These are phyloP conservation scores for Entelurus aequoreus DNA, from an alignment of 2,113 vertebrate species.

Conservation along the genomic window DNA sequence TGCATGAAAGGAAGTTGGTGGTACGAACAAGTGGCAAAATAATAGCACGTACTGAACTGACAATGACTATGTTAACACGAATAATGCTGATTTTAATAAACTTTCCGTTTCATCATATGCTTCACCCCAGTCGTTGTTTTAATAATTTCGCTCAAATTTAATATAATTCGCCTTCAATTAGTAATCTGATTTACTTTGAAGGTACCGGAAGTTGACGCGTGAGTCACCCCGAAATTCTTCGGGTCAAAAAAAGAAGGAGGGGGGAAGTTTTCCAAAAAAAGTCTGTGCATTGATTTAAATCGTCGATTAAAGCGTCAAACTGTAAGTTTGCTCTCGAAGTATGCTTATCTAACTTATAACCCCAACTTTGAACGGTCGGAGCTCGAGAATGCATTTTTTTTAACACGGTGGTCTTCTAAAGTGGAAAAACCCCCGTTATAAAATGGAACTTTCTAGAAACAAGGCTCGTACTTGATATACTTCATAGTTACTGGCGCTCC, in stretches of 20 bases:
- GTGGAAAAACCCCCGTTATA: not conserved
- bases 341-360: not conserved
- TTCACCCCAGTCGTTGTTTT: not conserved
- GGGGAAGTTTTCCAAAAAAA: conserved; percentile 1
- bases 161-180: no score
- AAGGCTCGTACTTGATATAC: not conserved
- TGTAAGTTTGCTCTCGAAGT: not conserved
- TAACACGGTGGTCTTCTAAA: no score
- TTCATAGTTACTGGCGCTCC: not conserved
- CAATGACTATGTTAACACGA: not conserved
- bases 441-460: not conserved
- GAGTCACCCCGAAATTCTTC: conserved; percentile 6
- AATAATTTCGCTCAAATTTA: no score
- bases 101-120: not conserved
- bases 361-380: not conserved
- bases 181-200: conserved; percentile 37
- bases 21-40: not conserved
- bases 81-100: not conserved
- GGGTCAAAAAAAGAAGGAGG: not conserved
- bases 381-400: not conserved
- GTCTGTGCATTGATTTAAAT: not conserved
- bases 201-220: conserved; percentile 21
- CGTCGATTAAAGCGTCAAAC: not conserved
- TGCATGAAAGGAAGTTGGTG: not conserved
- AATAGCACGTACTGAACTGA: not conserved